Evolutionary conservation across 2,797 vertebrate genomes (phyloP).

Genomic region (Brotogeris chrysoptera): DNA sequence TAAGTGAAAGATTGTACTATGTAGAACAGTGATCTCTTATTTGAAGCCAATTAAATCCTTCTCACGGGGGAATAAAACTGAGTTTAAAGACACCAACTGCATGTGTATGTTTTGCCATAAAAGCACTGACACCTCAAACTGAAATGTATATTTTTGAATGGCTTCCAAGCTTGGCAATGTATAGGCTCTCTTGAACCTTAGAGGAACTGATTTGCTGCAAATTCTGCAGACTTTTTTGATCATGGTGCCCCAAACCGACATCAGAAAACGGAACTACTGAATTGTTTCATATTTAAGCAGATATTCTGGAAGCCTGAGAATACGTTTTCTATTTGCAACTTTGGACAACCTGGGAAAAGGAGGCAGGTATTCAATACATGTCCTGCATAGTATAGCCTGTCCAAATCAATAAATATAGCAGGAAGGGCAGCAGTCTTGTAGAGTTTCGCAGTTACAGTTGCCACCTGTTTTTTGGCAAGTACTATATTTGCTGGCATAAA

Average conservation of each 20-base stretch:
- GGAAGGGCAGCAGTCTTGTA: neutral
- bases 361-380: neutral
- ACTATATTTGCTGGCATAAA: conserved; percentile 7
- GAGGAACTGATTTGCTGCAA: conserved; percentile 16
- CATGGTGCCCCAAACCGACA: fast-evolving
- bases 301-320: neutral
- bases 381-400: neutral
- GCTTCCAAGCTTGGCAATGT: neutral
- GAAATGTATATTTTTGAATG: neutral
- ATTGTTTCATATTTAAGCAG: neutral
- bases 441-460: neutral
- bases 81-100: conserved; percentile 5
- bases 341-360: neutral
- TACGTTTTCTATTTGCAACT: neutral
- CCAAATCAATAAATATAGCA: neutral
- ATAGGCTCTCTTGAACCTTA: neutral
- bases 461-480: conserved; percentile 53
- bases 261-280: neutral
- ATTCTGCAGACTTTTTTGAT: neutral
- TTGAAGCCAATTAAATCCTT: conserved; percentile 36
- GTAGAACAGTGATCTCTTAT: neutral
- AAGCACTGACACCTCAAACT: neutral
- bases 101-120: neutral
- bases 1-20: neutral
- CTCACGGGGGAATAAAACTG: neutral